These are phyloP conservation scores for Leucophenga varia DNA, from an alignment of 1,140 invertebrate genomes.

Conservation along the genomic window DNA sequence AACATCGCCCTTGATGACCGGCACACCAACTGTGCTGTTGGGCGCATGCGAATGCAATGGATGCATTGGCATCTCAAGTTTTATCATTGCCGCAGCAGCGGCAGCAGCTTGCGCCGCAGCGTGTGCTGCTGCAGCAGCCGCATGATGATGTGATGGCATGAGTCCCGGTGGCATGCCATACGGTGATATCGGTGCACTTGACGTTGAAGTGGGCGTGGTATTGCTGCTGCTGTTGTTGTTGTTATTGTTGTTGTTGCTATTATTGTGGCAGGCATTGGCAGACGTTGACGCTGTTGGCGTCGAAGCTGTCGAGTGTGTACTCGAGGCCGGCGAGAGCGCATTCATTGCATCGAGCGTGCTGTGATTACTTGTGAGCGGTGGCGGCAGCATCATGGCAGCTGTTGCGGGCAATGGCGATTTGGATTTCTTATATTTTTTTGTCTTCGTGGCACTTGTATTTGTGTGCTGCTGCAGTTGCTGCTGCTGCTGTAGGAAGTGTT, in stretches of 20 bases:
- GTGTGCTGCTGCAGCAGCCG: slow-evolving; percentile 20
- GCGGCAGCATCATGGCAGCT: slow-evolving; percentile 58
- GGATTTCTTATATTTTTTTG: slow-evolving; percentile 39
- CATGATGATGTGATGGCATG: slow-evolving; percentile 22
- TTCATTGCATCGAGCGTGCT: slow-evolving; percentile 45
- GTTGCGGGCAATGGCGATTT: slow-evolving; percentile 53
- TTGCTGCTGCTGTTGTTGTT: not conserved
- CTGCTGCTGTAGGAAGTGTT: not conserved
- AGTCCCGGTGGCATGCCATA: slow-evolving; percentile 7
- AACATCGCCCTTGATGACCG: slow-evolving; percentile 73
- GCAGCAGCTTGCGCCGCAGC: slow-evolving; percentile 40
- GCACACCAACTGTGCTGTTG: slow-evolving; percentile 59
- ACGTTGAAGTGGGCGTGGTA: slow-evolving; percentile 26
- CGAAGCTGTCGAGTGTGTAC: slow-evolving; percentile 31
- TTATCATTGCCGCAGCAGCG: slow-evolving; percentile 54
- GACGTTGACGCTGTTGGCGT: slow-evolving; percentile 15
- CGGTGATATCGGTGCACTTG: slow-evolving; percentile 20
- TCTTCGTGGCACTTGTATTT: too few relatives aligned
- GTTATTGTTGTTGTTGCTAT: not conserved
- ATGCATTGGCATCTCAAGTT: slow-evolving; percentile 53
- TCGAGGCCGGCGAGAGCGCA: slow-evolving; percentile 40
- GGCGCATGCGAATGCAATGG: slow-evolving; percentile 28
- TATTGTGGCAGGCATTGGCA: slow-evolving; percentile 5
- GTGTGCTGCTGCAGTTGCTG: slow-evolving; percentile 4
- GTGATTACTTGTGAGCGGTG: slow-evolving; percentile 8